Conservation (phyloP, 2,888 invertebrate genomes). For the Drosophila basisetae region DNA sequence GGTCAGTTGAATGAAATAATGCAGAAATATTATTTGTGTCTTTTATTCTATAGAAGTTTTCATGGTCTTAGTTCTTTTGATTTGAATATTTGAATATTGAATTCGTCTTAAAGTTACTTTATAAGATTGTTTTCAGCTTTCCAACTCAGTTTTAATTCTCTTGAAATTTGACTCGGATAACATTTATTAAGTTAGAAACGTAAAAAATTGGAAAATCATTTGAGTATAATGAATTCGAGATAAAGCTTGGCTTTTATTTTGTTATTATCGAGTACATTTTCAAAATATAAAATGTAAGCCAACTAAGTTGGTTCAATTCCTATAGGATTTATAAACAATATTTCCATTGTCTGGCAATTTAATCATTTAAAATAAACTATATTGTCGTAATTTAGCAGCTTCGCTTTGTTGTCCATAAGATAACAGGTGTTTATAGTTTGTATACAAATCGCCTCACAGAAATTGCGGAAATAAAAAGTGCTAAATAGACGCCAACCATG, state of each 20-base stretch:
- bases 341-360: background rate
- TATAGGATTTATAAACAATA: background rate
- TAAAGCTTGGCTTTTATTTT: background rate
- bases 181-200: background rate
- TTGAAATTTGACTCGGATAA: background rate
- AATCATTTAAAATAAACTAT: background rate
- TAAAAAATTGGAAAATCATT: background rate
- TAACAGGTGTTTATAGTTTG: constrained; percentile 6
- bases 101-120: background rate
- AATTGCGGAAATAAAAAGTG: constrained; percentile 3
- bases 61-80: background rate
- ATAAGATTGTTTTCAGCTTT: background rate
- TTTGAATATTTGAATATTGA: background rate
- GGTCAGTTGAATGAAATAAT: constrained; percentile 1
- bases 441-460: background rate
- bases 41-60: background rate
- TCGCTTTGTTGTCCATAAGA: constrained; percentile 9
- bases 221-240: background rate
- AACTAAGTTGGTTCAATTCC: background rate
- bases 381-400: too few relatives aligned
- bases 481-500: constrained; percentile 15
- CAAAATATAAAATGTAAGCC: background rate
- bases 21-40: background rate
- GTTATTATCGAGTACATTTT: background rate
- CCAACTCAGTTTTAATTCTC: background rate